These are phyloP conservation scores for Pachycephus smyrnensis DNA, from an alignment of 2,888 invertebrate species.

Conservation along the genomic window DNA sequence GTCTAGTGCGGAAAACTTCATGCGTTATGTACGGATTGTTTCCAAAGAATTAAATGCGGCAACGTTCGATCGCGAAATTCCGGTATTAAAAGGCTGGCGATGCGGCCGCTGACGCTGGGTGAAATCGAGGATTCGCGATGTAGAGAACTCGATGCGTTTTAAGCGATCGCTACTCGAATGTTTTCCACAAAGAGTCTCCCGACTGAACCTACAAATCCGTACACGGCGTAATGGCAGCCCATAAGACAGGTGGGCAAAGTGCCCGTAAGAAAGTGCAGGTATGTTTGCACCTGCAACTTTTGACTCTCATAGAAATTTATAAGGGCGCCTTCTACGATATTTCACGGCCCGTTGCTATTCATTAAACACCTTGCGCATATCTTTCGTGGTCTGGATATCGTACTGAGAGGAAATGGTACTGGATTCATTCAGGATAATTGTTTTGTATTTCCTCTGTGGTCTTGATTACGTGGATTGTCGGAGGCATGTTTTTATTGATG, in stretches of 20 bases:
- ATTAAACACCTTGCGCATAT: neutral
- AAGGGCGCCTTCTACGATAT: neutral
- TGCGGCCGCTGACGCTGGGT: neutral
- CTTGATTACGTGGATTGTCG: neutral
- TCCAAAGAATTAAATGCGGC: neutral
- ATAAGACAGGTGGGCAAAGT: constrained; percentile 68
- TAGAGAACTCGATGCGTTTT: neutral
- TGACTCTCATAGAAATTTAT: neutral
- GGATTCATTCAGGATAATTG: neutral
- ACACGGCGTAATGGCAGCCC: constrained; percentile 63
- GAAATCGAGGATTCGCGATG: neutral
- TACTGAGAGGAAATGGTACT: neutral
- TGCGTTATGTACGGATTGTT: neutral
- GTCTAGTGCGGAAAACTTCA: neutral
- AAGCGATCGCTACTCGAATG: neutral
- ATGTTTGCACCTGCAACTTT: constrained; percentile 24
- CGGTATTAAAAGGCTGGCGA: neutral
- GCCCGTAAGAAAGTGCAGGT: constrained; percentile 71
- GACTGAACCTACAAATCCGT: constrained; percentile 3
- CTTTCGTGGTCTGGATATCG: neutral
- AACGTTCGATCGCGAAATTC: neutral
- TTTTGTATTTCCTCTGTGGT: neutral
- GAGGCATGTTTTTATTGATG: constrained; percentile 8
- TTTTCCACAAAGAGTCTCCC: neutral
- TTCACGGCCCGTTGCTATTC: neutral